Conservation (phyloP, 2,888 invertebrate genomes). For the Itoplectis maculator region DNA sequence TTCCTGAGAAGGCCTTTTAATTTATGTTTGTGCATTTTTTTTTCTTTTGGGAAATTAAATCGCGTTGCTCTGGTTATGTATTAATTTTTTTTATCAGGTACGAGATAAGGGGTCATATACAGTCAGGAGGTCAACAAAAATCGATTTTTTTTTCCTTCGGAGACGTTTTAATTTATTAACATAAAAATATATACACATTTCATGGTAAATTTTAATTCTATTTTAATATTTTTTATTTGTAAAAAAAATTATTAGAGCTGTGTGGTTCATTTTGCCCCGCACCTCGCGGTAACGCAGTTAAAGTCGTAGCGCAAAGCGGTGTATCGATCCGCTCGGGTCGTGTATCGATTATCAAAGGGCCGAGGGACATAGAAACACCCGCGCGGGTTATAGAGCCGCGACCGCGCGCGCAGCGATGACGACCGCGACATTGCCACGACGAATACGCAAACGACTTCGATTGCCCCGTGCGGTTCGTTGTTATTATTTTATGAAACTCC, state of each 20-base stretch:
- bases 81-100: too few species aligned
- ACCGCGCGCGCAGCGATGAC: constrained; percentile 41
- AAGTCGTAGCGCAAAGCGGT: constrained; percentile 42
- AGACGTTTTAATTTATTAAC: too few species aligned
- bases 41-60: too few species aligned
- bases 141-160: too few species aligned
- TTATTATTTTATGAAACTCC: constrained; percentile 36
- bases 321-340: constrained; percentile 62
- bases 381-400: constrained; percentile 9
- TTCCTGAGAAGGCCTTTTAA: not conserved
- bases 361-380: constrained; percentile 33
- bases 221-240: too few species aligned
- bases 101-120: too few species aligned
- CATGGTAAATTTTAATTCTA: too few species aligned
- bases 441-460: constrained; percentile 37
- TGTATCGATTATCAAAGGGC: constrained; percentile 64
- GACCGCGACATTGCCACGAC: constrained; percentile 40
- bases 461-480: constrained; percentile 1
- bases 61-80: too few species aligned
- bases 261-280: not conserved
- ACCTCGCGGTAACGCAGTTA: constrained; percentile 31
- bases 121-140: too few species aligned
- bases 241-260: too few species aligned
- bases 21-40: not conserved
- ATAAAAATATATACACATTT: too few species aligned